Evolutionary conservation across 2,113 vertebrate genomes (phyloP), one percentile per base, ranked within the genome.

Genomic region (Galemys pyrenaicus): DNA sequence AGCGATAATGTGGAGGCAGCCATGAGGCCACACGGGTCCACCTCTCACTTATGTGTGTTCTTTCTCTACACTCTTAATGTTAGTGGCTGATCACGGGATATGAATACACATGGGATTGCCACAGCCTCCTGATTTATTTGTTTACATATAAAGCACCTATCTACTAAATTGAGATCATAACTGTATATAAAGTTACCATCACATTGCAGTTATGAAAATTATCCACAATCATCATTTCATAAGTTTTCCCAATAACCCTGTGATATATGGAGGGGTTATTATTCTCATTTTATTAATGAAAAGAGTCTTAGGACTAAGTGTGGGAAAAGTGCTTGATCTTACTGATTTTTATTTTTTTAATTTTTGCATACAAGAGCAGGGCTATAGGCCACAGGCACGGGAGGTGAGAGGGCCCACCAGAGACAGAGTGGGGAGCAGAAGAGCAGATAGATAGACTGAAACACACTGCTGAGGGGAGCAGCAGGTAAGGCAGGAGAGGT

Each of bases 261-360:
- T 46, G 46, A 46, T 51, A 44, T 88, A 30, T 28, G 2, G 86
- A 92, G 6, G 28, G 4, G 64, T 86, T 71, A 49, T 75, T n/a
- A 37, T 60, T 88, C n/a, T 85, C 26, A 44, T 81, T 92, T 85
- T 68, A 41, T 28, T 54, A 77, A 19, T 51, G 62, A 96, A 80
- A 9, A 46, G 44, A 65, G 0, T 87, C 41, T 91, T 37, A 75
- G 41, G 87, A 17, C 15, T 92, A 46, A 75, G 65, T 51, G 0
- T 44, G 60, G 37, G 51, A 75, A 92, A 73, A 95, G 6, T 6
- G 32, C 6, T 87, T 70, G 26, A 92, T 82, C 28, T 89, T 88
- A 46, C 62, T 64, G 26, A n/a, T n/a, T n/a, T n/a, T n/a, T n/a
- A n/a, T n/a, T n/a, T n/a, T n/a, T n/a, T n/a, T n/a, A n/a, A n/a